Conservation (phyloP, 1,140 invertebrate genomes). For the Drosophila lacteicornis region DNA sequence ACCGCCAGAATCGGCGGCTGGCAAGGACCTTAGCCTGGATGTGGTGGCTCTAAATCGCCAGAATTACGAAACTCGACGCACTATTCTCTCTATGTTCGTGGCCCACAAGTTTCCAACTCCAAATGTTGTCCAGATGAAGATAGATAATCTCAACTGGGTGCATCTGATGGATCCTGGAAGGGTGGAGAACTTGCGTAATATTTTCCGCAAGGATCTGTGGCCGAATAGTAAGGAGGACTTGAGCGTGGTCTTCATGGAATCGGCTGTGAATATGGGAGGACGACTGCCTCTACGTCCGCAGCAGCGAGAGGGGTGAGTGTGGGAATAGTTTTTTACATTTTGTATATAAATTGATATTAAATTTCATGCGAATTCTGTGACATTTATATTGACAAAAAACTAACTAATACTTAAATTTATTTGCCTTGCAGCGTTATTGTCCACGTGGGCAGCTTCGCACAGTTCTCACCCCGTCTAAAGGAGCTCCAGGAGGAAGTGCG, state of each 20-base stretch:
- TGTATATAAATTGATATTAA: not conserved
- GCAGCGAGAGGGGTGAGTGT: conserved; percentile 92
- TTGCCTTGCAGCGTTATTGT: conserved; percentile 89
- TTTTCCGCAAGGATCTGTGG: conserved; percentile 89
- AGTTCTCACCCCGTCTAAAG: conserved; percentile 91
- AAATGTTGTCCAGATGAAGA: conserved; percentile 93
- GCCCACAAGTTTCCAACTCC: conserved; percentile 88
- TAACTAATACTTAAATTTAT: no score
- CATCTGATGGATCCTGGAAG: conserved; percentile 85
- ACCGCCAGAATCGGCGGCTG: conserved; percentile 87
- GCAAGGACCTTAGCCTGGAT: conserved; percentile 88
- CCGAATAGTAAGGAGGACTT: conserved; percentile 88
- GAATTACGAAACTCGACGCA: conserved; percentile 91
- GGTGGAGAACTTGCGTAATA: conserved; percentile 90
- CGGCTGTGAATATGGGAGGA: conserved; percentile 93
- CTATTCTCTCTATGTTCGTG: conserved; percentile 88
- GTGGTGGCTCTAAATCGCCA: conserved; percentile 91
- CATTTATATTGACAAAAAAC: no score
- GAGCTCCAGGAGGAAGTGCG: conserved; percentile 93
- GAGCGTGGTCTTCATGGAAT: conserved; percentile 93
- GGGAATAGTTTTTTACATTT: not conserved
- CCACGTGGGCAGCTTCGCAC: conserved; percentile 90
- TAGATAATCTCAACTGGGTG: conserved; percentile 92
- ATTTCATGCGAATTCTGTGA: no score
- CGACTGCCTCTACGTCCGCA: conserved; percentile 91